A percentile compares a stretch with the other conserved stretches of the same genome.
These are phyloP conservation scores for Petromus typicus DNA, from an alignment of 2,113 vertebrate genomes.

Conservation along the genomic window DNA sequence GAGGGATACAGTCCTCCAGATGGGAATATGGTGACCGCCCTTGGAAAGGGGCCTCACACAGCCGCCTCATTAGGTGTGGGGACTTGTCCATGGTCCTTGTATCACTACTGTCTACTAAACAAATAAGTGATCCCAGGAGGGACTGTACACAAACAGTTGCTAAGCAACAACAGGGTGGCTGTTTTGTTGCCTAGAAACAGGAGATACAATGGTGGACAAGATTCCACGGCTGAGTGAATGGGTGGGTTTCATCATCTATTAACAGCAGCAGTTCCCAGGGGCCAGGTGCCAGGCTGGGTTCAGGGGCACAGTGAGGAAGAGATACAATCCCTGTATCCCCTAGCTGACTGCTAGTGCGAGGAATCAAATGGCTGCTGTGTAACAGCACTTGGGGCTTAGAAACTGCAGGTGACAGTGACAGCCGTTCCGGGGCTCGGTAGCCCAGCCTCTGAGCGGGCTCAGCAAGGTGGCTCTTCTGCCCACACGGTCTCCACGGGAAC, in stretches of 20 bases:
- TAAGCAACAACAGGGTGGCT: background rate
- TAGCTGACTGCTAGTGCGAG: background rate
- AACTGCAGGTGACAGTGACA: no score
- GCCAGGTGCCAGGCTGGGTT: background rate
- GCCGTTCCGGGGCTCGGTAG: no score
- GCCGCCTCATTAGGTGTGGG: background rate
- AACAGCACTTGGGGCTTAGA: background rate
- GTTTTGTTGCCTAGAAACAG: background rate
- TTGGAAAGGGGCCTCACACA: background rate
- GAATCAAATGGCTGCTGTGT: background rate
- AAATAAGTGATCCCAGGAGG: background rate
- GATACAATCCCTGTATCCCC: background rate
- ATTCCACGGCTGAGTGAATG: background rate
- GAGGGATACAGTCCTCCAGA: no score
- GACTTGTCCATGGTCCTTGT: background rate
- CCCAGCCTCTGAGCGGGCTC: background rate
- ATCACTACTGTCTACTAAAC: background rate
- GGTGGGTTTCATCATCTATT: background rate
- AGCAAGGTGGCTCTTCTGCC: background rate
- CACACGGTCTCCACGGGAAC: accelerated
- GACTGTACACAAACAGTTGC: background rate
- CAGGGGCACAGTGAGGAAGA: background rate
- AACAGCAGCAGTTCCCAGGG: background rate
- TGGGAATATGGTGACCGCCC: background rate
- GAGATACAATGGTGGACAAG: background rate